A percentile compares a stretch with the other conserved stretches of the same genome.
Evolutionary conservation across 2,797 vertebrate species (phyloP).

Genomic region (Echeneis naucrates): DNA sequence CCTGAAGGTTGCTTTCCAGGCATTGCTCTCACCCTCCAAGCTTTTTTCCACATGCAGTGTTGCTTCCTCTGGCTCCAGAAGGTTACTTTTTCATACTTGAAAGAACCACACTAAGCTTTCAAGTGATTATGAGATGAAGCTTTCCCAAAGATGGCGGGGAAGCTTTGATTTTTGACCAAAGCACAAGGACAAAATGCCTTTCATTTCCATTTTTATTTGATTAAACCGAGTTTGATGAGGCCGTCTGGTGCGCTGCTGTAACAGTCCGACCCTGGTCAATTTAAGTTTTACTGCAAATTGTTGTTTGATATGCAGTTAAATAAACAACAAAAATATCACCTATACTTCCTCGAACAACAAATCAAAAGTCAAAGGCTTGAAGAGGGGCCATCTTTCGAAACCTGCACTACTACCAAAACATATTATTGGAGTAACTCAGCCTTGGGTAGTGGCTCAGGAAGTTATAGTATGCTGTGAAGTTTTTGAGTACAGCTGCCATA

Average conservation of each 20-base stretch:
- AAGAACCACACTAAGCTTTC: slow-evolving; percentile 53
- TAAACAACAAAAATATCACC: not conserved
- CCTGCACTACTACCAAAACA: not conserved
- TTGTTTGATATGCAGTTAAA: slow-evolving; percentile 10
- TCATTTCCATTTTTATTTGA: slow-evolving; percentile 47
- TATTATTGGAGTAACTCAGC: not conserved
- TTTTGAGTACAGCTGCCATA: not conserved
- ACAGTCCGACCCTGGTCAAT: slow-evolving; percentile 20
- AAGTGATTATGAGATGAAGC: slow-evolving; percentile 52
- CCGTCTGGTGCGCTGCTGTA: slow-evolving; percentile 27
- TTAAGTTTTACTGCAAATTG: not conserved
- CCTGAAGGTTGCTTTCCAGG: slow-evolving; percentile 60
- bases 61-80: slow-evolving; percentile 51
- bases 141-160: slow-evolving; percentile 28
- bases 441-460: not conserved
- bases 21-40: slow-evolving; percentile 18
- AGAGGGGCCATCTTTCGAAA: not conserved
- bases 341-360: not conserved
- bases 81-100: slow-evolving; percentile 53
- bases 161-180: slow-evolving; percentile 54
- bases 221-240: slow-evolving; percentile 32
- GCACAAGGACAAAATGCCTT: slow-evolving; percentile 60
- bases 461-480: not conserved
- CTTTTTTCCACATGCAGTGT: slow-evolving; percentile 17
- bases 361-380: not conserved